phyloP scores from a whole-genome alignment of 2,113 vertebrate genomes.

The Sisor rabdophorus region DNA sequence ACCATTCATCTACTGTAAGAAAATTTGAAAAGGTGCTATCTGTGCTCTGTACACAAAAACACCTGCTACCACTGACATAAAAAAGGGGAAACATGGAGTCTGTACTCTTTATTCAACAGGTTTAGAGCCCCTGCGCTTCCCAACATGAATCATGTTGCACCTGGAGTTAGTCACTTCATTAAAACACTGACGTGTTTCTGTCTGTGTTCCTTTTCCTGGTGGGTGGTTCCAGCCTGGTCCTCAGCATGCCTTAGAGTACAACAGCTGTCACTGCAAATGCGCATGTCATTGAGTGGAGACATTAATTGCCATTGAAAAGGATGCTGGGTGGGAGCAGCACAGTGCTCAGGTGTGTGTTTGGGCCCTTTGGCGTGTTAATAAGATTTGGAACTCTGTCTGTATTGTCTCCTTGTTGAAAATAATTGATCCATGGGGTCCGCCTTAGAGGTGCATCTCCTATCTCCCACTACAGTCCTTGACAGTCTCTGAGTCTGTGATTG shows the following conservation, averaged over 20 bases:
- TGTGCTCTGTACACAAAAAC: neutral
- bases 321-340: slow-evolving; percentile 51
- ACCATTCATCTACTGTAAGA: neutral
- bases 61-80: neutral
- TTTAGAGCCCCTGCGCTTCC: slow-evolving; percentile 31
- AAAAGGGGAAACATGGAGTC: neutral
- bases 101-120: slow-evolving; percentile 19
- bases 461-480: slow-evolving; percentile 59
- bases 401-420: slow-evolving; percentile 67
- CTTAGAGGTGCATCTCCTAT: slow-evolving; percentile 56
- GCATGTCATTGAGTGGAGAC: slow-evolving; percentile 66
- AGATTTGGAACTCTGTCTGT: slow-evolving; percentile 67
- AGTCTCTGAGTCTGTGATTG: slow-evolving; percentile 61
- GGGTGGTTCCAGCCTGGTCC: slow-evolving; percentile 46
- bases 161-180: slow-evolving; percentile 67
- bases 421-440: slow-evolving; percentile 70
- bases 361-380: slow-evolving; percentile 67
- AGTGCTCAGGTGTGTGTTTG: slow-evolving; percentile 42
- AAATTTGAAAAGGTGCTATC: neutral
- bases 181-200: slow-evolving; percentile 47
- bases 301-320: slow-evolving; percentile 66
- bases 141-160: slow-evolving; percentile 46
- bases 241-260: slow-evolving; percentile 37
- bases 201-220: slow-evolving; percentile 32
- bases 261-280: slow-evolving; percentile 65